phyloP scores from a whole-genome alignment of 2,113 vertebrate species.

The Callaeas wilsoni region DNA sequence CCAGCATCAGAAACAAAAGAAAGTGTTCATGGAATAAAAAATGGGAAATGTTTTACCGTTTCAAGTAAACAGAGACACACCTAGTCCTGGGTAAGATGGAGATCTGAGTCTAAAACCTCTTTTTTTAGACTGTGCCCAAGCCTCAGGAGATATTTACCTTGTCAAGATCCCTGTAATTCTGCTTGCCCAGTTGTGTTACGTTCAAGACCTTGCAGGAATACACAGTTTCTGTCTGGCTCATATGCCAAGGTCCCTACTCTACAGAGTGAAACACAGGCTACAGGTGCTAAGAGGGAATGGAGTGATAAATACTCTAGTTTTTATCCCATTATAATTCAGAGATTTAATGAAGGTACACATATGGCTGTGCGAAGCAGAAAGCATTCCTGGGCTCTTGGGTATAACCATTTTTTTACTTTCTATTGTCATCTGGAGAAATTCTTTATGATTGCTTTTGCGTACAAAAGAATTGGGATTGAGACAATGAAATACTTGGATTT shows the following conservation, averaged over 20 bases:
- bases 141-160: background rate
- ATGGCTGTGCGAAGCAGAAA: background rate
- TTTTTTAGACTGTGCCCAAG: slow-evolving; percentile 3
- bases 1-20: slow-evolving; percentile 57
- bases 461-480: background rate
- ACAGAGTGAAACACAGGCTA: background rate
- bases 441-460: background rate
- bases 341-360: background rate
- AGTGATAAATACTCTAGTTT: background rate
- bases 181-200: background rate
- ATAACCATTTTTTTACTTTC: background rate
- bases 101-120: background rate
- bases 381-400: background rate
- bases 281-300: background rate
- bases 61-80: slow-evolving; percentile 31
- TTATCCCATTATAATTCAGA: background rate
- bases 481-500: background rate
- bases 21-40: background rate
- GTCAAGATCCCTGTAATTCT: background rate
- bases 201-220: background rate
- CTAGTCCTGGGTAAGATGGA: background rate
- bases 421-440: background rate
- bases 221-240: background rate
- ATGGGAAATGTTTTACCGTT: background rate
- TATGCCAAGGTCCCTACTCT: background rate